Evolutionary conservation across 1,140 invertebrate genomes (phyloP).

Genomic region (Adelges cooleyi): DNA sequence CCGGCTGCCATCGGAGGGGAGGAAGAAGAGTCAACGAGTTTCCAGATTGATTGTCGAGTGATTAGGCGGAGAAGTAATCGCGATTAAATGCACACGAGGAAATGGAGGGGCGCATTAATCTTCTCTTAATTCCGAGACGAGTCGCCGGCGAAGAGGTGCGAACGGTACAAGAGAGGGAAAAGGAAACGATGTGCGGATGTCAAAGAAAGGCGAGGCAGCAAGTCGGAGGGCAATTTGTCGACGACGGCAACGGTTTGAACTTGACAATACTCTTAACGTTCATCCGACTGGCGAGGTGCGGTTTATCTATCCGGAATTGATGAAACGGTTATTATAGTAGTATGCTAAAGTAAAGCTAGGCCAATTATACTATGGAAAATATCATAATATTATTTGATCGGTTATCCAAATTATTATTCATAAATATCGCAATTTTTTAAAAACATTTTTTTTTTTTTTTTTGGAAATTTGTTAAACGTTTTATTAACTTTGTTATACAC

Average conservation of each 20-base stretch:
- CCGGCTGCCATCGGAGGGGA: too few species aligned
- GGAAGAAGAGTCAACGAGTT: neutral
- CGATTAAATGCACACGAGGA: conserved; percentile 20
- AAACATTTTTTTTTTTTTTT: too few species aligned
- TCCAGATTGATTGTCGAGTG: conserved; percentile 15
- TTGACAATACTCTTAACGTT: neutral
- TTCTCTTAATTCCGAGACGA: conserved; percentile 8
- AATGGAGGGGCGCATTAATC: conserved; percentile 3
- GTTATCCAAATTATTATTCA: too few species aligned
- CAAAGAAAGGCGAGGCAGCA: neutral
- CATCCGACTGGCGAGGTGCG: too few species aligned
- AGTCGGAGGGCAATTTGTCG: conserved; percentile 14
- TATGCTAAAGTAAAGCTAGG: too few species aligned
- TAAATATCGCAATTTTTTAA: too few species aligned
- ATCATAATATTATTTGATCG: too few species aligned
- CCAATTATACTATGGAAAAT: too few species aligned
- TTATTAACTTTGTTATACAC: too few species aligned
- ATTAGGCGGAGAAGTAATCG: conserved; percentile 7
- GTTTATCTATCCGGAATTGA: too few species aligned
- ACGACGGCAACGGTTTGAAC: neutral
- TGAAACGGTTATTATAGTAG: too few species aligned
- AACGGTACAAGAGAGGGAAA: neutral
- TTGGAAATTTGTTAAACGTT: too few species aligned
- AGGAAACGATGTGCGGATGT: neutral
- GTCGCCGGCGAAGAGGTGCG: neutral